These are phyloP conservation scores for Lysandra bellargus DNA, from an alignment of 2,888 invertebrate genomes.

Conservation along the genomic window DNA sequence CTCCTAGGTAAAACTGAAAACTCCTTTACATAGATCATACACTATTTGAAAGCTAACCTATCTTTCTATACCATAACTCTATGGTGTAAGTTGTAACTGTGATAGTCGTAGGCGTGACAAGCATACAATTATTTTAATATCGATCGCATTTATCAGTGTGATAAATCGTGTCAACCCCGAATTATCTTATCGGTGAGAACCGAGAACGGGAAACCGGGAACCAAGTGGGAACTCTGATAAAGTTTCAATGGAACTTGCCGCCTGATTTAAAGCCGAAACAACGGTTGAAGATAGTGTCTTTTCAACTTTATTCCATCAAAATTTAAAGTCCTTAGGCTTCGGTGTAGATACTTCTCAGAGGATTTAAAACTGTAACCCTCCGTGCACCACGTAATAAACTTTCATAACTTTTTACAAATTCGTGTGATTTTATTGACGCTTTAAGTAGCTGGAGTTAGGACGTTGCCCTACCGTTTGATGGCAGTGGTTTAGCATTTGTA, in stretches of 20 bases:
- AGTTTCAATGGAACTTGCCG: not conserved
- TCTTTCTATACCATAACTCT: not conserved
- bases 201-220: not conserved
- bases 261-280: not conserved
- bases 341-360: too few relatives aligned
- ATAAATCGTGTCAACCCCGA: slow-evolving; percentile 27
- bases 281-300: too few relatives aligned
- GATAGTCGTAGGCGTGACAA: slow-evolving; percentile 49
- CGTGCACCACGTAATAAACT: too few relatives aligned
- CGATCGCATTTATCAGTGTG: slow-evolving; percentile 18
- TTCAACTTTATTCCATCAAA: not conserved
- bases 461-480: too few relatives aligned
- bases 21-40: too few relatives aligned
- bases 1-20: too few relatives aligned
- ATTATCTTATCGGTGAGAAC: slow-evolving; percentile 22
- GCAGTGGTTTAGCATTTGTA: too few relatives aligned
- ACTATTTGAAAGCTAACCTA: not conserved
- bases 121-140: slow-evolving; percentile 52
- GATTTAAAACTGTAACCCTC: not conserved
- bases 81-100: slow-evolving; percentile 44
- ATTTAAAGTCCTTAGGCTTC: not conserved
- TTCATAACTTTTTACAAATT: too few relatives aligned
- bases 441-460: too few relatives aligned
- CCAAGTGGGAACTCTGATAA: not conserved
- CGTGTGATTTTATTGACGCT: too few relatives aligned